phyloP scores from a whole-genome alignment of 2,888 invertebrate species.

The Agriopis marginaria region DNA sequence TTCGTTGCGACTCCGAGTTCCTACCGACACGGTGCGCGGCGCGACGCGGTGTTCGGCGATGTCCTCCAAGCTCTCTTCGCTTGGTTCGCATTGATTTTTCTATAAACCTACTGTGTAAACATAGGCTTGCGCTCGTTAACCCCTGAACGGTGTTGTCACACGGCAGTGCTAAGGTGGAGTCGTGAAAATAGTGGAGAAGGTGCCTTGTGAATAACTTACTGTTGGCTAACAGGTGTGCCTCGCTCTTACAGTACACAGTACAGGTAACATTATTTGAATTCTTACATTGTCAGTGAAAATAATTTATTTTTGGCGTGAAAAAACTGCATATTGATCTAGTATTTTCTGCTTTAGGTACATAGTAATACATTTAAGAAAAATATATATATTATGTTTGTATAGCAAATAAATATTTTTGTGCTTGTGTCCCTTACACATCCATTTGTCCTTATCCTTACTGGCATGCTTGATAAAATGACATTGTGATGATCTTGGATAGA shows the following conservation, averaged over 20 bases:
- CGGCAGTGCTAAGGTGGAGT: constrained; percentile 24
- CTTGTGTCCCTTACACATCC: too few relatives aligned
- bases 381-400: too few relatives aligned
- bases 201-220: constrained; percentile 5
- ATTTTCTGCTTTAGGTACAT: neutral
- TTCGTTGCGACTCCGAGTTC: constrained; percentile 23
- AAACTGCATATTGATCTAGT: neutral
- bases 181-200: constrained; percentile 19
- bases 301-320: neutral
- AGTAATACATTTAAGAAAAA: too few relatives aligned
- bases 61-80: constrained; percentile 24
- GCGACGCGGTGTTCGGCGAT: neutral
- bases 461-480: too few relatives aligned
- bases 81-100: constrained; percentile 73
- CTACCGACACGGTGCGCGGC: neutral
- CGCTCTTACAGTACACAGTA: neutral
- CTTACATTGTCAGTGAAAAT: neutral
- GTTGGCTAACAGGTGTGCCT: constrained; percentile 42
- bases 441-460: too few relatives aligned
- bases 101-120: constrained; percentile 65
- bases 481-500: too few relatives aligned
- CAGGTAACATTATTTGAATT: neutral
- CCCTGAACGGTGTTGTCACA: constrained; percentile 14
- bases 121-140: constrained; percentile 46
- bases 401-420: too few relatives aligned